Conservation (phyloP, 2,797 vertebrate species). For the Sebastolobus alascanus region DNA sequence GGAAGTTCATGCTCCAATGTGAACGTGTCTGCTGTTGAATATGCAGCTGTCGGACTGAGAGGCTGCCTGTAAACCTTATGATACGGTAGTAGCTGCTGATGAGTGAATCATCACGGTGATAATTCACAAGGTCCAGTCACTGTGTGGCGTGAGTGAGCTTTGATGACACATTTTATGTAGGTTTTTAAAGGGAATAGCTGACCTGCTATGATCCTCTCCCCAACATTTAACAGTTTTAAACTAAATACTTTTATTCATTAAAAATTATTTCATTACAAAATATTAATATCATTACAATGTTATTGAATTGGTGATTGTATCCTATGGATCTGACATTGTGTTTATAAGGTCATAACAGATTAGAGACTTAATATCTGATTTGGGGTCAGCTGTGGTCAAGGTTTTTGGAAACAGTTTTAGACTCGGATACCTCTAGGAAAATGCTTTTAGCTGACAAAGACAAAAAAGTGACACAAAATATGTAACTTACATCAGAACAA, state of each 20-base stretch:
- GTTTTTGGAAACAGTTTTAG: not conserved
- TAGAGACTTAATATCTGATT: not conserved
- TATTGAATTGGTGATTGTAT: not conserved
- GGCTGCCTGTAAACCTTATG: slow-evolving; percentile 8
- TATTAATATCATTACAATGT: not conserved
- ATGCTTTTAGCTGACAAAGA: not conserved
- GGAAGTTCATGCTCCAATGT: slow-evolving; percentile 34
- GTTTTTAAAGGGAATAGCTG: slow-evolving; percentile 9
- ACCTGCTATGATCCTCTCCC: not conserved
- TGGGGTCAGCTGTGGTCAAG: not conserved
- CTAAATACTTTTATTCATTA: not conserved
- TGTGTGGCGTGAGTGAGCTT: slow-evolving; percentile 10
- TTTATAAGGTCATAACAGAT: not conserved
- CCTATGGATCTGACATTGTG: not conserved
- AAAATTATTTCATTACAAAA: not conserved
- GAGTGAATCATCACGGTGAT: slow-evolving; percentile 25
- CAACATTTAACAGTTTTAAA: not conserved
- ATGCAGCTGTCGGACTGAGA: slow-evolving; percentile 21
- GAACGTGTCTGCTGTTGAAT: slow-evolving; percentile 37
- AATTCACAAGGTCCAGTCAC: slow-evolving; percentile 9
- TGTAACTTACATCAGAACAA: not conserved
- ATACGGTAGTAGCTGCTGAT: slow-evolving; percentile 7
- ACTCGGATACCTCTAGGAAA: not conserved
- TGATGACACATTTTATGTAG: slow-evolving; percentile 20
- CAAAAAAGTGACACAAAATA: not conserved